Conservation (phyloP, 2,113 vertebrate genomes). For the Rhynchomys soricoides region DNA sequence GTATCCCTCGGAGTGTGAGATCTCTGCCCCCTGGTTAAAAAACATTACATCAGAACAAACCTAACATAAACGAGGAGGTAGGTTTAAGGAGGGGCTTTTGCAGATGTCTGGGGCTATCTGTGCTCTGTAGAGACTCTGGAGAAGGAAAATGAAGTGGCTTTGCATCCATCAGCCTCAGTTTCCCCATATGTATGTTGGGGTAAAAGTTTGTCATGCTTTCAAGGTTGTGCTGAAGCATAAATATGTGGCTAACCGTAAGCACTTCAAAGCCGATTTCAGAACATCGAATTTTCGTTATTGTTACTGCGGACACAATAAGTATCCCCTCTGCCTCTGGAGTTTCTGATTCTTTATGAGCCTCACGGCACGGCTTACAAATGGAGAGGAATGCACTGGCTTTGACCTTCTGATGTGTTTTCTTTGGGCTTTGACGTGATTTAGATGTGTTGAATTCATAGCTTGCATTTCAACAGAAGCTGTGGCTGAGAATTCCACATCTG, state of each 20-base stretch:
- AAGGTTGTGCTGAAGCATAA: not conserved
- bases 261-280: not conserved
- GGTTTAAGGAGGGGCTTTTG: not conserved
- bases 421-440: not conserved
- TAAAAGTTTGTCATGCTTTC: not conserved
- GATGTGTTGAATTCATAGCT: not conserved
- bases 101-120: not conserved
- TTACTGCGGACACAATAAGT: not conserved
- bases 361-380: not conserved
- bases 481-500: not conserved
- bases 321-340: slow-evolving; percentile 9
- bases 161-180: not conserved
- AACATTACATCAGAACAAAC: not conserved
- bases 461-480: not conserved
- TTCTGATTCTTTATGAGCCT: not conserved
- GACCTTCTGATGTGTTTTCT: slow-evolving; percentile 33
- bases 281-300: not conserved
- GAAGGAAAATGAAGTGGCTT: not conserved
- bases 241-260: not conserved
- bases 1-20: not conserved
- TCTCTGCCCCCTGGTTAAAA: not conserved
- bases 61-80: not conserved
- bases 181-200: not conserved
- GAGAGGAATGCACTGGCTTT: not conserved
- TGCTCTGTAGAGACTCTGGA: not conserved